Evolutionary conservation across 2,113 vertebrate genomes (phyloP), one percentile per base, ranked within the genome.

Genomic region (Cheilinus undulatus): DNA sequence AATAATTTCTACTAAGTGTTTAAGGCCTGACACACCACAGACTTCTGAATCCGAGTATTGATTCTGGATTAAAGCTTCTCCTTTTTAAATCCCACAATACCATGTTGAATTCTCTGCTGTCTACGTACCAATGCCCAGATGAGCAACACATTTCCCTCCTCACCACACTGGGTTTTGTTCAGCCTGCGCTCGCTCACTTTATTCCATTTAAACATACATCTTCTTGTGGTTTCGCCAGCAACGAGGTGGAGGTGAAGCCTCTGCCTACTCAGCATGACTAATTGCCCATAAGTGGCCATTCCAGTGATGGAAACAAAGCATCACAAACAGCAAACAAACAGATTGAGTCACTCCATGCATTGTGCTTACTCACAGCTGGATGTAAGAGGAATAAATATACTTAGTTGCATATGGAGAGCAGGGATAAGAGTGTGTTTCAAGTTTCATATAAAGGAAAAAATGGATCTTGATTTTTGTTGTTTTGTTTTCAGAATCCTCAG

Each of bases 201-300:
- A 13, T 67, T 77, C 69, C 66, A 50, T 72, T 67, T 48, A 74
- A 81, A 82, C 67, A 65, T 58, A 71, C 65, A 80, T 71, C 69
- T 62, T 57, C 68, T 48, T 73, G 64, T 64, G 77, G 76, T 42
- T 80, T 69, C n/a, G 74, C 69, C 69, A 80, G 62, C 32, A 66
- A 69, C 22, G 45, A 74, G 62, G 73, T 83, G 78, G 73, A 82
- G 87, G 86, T 89, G 74, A 85, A 73, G 79, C 76, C 64, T 79
- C 82, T 71, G 88, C 82, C 80, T 84, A 86, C 87, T 89, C 83
- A 82, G 80, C 73, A 69, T 90, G 88, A 89, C 85, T 88, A 88
- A 91, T 90, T 89, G 74, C 69, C 75, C 69, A 61, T 85, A 84
- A 88, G 86, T 86, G 83, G 82, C 71, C 80, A 65, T 78, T 68